phyloP scores from a whole-genome alignment of 1,140 invertebrate species.

The Ruditapes philippinarum region DNA sequence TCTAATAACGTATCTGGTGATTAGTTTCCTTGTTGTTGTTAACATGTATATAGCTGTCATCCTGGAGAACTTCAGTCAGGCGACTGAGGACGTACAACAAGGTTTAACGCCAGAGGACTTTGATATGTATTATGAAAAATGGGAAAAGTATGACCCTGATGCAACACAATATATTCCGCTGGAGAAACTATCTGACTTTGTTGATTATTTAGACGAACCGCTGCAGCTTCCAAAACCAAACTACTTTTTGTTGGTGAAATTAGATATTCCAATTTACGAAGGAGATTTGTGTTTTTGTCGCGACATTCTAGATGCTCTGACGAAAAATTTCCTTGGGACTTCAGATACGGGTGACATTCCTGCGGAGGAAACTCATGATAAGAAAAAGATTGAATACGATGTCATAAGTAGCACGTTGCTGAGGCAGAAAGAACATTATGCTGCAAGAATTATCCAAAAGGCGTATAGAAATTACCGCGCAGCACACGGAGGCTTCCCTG shows the following conservation, averaged over 20 bases:
- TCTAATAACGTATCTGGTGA: slow-evolving; percentile 98
- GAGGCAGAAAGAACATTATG: slow-evolving; percentile 98
- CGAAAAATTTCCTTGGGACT: slow-evolving; percentile 97
- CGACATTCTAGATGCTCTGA: slow-evolving; percentile 98
- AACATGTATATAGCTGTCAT: slow-evolving; percentile 99
- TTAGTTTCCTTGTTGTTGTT: slow-evolving; percentile 99
- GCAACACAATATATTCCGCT: slow-evolving; percentile 99
- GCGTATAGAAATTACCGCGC: slow-evolving; percentile 90
- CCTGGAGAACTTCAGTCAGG: slow-evolving; percentile 99
- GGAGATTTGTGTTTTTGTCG: slow-evolving; percentile 98
- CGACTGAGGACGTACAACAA: slow-evolving; percentile 99
- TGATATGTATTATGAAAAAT: slow-evolving; percentile 99
- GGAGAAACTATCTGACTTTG: slow-evolving; percentile 96
- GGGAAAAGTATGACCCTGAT: slow-evolving; percentile 99
- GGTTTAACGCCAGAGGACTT: slow-evolving; percentile 99
- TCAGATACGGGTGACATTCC: slow-evolving; percentile 87
- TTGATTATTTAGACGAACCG: slow-evolving; percentile 91
- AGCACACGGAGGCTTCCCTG: slow-evolving; percentile 56
- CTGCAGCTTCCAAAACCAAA: slow-evolving; percentile 98
- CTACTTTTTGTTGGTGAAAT: slow-evolving; percentile 99
- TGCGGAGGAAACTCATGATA: slow-evolving; percentile 89
- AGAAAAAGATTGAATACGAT: slow-evolving; percentile 95
- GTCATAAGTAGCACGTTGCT: slow-evolving; percentile 97
- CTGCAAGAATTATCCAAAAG: slow-evolving; percentile 97
- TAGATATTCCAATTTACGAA: slow-evolving; percentile 99